Evolutionary conservation across 2,113 vertebrate species (phyloP), one percentile per base, ranked within the genome.

Genomic region (Scartelaos histophorus): DNA sequence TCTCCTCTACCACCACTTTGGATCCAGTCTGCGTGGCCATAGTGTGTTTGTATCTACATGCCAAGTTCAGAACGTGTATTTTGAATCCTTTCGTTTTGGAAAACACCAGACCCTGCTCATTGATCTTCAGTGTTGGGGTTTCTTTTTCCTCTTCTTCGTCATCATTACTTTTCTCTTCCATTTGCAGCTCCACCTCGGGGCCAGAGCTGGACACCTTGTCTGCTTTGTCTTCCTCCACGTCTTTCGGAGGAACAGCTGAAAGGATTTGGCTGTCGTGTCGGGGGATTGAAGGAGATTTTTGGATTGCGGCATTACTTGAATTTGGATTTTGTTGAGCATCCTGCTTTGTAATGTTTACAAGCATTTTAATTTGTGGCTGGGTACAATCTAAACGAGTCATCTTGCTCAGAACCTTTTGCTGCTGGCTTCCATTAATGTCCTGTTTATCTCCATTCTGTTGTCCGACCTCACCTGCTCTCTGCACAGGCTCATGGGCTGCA

Each of bases 1-100:
- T 76, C 6, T 75, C 83, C 7, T 86, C 83, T 0, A 67, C 86
- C 67, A 73, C 87, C 91, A 90, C 66, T 47, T 81, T 82, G 64
- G 82, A 89, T 25, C 95, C 95, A 0, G 83, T 84, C 0, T 91
- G 58, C 0, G 93, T 95, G 38, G 92, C 92, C 72, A 95, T 43
- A 0, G 90, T 88, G 65, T 85, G 87, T 81, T 85, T 89, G 75
- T 79, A 82, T 6, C 72, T 76, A 13, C 67, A 84, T 0, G 81
- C 24, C 60, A 74, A 21, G n/a, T 88, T 45, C 38, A 82, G 34
- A 3, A 73, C 57, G 58, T 81, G 81, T 19, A 66, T 74, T 71
- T 66, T 80, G 24, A 82, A 69, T 22, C 70, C 56, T 74, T 75
- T 71, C 46, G 16, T 53, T 45, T 60, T 58, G 19, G 69, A 25